Percentiles rank a stretch among this genome's conserved stretches.
Conservation (phyloP, 2,888 invertebrate species). For the Dione vanillae region DNA sequence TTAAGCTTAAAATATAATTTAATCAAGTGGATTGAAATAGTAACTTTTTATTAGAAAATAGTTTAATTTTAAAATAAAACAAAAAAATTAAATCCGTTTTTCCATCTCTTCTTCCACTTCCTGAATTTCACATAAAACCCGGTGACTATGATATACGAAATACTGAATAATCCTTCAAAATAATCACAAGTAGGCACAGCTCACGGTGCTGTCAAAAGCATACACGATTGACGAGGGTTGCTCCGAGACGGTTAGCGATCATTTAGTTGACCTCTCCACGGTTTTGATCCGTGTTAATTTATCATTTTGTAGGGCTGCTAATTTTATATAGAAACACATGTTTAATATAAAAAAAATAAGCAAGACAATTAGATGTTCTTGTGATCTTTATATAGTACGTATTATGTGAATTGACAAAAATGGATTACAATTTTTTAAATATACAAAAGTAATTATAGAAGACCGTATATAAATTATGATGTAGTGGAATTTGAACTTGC, state of each 20-base stretch:
- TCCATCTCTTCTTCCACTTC: not conserved
- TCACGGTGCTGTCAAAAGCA: conserved; percentile 64
- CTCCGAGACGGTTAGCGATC: conserved; percentile 59
- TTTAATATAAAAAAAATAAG: not conserved
- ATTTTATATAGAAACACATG: conserved; percentile 11
- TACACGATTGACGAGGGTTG: conserved; percentile 70
- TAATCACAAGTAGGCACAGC: conserved; percentile 41
- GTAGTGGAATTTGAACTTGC: no score
- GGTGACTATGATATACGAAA: conserved; percentile 11
- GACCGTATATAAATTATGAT: no score
- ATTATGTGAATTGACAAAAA: not conserved
- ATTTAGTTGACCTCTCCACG: conserved; percentile 66
- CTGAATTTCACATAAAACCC: not conserved
- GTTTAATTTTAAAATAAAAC: no score
- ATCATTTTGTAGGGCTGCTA: conserved; percentile 47
- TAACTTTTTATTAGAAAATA: no score
- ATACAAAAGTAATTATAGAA: no score
- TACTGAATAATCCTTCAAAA: conserved; percentile 41
- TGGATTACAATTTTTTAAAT: no score
- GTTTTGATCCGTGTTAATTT: conserved; percentile 59
- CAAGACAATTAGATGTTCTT: no score
- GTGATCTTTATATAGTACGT: no score
- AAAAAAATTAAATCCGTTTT: no score
- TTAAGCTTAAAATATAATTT: no score
- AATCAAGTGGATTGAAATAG: no score